Percentiles rank a stretch among this genome's conserved stretches.
Conservation (phyloP, 2,888 invertebrate genomes). For the Adelphocoris suturalis region DNA sequence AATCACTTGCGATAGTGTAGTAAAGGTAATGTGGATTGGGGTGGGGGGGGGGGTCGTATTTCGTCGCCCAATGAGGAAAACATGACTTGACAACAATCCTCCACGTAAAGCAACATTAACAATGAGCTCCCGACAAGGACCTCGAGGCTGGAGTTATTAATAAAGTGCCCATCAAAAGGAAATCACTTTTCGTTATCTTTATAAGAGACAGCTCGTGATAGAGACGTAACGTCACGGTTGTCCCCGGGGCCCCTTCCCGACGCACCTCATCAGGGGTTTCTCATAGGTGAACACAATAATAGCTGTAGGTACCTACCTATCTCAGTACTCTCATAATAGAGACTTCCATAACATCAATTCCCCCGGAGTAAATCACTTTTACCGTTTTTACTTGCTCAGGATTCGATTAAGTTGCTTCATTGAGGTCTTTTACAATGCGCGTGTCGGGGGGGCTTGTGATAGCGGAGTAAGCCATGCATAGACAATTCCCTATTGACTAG, state of each 20-base stretch:
- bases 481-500: too few relatives aligned
- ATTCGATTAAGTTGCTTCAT: constrained; percentile 9
- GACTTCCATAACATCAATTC: constrained; percentile 20
- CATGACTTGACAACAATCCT: constrained; percentile 64
- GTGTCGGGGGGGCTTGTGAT: too few relatives aligned
- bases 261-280: neutral
- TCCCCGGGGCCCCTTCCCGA: neutral
- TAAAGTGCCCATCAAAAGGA: constrained; percentile 45
- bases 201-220: constrained; percentile 46
- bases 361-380: constrained; percentile 18
- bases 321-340: neutral
- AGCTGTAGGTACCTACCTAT: neutral
- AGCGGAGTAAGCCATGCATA: too few relatives aligned
- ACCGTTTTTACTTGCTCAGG: neutral
- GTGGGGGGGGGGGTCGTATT: neutral
- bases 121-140: neutral
- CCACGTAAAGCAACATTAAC: constrained; percentile 63
- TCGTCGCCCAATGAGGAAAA: neutral
- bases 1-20: neutral
- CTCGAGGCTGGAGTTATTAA: constrained; percentile 52
- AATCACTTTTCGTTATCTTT: constrained; percentile 44
- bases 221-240: constrained; percentile 59
- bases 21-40: neutral
- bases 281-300: constrained; percentile 10
- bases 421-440: neutral